Conservation (phyloP, 2,888 invertebrate genomes). For the Ganaspis brasiliensis region DNA sequence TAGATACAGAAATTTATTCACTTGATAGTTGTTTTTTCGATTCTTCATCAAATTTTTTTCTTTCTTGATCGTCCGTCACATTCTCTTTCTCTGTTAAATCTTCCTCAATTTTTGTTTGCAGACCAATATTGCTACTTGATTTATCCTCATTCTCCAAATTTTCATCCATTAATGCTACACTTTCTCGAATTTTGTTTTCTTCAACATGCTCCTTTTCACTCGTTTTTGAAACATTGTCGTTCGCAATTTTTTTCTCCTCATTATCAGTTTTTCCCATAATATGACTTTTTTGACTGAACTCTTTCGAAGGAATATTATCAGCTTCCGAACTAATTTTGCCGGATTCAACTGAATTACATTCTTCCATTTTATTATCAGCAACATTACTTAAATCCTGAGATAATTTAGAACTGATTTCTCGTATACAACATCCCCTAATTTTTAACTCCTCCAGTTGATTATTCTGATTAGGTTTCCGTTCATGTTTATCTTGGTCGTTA, state of each 20-base stretch:
- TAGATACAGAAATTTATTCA: too few relatives aligned
- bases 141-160: neutral
- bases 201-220: neutral
- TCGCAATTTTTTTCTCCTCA: neutral
- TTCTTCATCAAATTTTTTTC: neutral
- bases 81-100: neutral
- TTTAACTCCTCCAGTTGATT: neutral
- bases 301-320: constrained; percentile 15
- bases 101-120: neutral
- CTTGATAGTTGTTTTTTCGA: neutral
- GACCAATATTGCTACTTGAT: neutral
- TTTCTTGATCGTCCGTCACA: neutral
- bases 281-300: neutral
- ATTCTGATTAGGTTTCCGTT: constrained; percentile 63
- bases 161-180: neutral
- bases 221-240: neutral
- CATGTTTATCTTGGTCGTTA: constrained; percentile 63
- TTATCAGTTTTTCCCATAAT: neutral
- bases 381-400: neutral
- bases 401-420: neutral
- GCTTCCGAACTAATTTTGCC: neutral
- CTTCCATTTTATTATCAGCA: neutral
- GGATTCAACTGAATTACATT: neutral
- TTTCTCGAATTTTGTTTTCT: neutral
- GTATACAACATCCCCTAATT: neutral